A percentile compares a stretch with the other conserved stretches of the same genome.
Conservation (phyloP, 2,113 vertebrate species). For the Morphnarchus princeps region DNA sequence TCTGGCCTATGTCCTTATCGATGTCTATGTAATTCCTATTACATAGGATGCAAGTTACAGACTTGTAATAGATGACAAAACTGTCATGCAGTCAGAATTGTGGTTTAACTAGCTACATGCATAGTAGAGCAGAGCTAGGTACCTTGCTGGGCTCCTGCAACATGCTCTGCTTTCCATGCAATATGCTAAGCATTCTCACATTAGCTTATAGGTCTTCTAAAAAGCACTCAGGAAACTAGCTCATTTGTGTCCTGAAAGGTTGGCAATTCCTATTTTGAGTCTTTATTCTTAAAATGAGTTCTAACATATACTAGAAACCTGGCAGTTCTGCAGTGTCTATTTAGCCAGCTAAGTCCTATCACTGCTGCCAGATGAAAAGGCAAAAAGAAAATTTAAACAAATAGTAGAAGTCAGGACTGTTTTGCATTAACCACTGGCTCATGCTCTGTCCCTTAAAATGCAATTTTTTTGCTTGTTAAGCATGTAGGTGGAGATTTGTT, state of each 20-base stretch:
- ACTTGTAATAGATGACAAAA: not conserved
- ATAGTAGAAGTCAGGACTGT: not conserved
- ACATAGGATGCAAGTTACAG: not conserved
- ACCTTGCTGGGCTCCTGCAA: not conserved
- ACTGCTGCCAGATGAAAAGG: not conserved
- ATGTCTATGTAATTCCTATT: not conserved
- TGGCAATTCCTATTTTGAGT: not conserved
- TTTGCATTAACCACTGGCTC: not conserved
- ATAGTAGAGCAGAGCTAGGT: not conserved
- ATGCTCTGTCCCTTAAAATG: not conserved
- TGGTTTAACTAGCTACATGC: not conserved
- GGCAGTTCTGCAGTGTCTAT: not conserved
- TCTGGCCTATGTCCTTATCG: not conserved
- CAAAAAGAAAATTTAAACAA: not conserved
- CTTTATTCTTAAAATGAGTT: not conserved
- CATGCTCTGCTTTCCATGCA: not conserved
- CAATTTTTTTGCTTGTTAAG: not conserved
- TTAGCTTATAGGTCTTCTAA: not conserved
- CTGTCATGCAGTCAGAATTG: not conserved
- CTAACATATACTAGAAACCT: not conserved
- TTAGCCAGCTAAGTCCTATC: not conserved
- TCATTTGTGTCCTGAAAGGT: not conserved
- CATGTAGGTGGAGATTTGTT: not conserved
- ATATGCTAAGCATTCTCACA: not conserved
- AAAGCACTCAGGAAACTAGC: not conserved